These are phyloP conservation scores for Cossypha heuglini DNA, from an alignment of 2,797 vertebrate species.

Conservation along the genomic window DNA sequence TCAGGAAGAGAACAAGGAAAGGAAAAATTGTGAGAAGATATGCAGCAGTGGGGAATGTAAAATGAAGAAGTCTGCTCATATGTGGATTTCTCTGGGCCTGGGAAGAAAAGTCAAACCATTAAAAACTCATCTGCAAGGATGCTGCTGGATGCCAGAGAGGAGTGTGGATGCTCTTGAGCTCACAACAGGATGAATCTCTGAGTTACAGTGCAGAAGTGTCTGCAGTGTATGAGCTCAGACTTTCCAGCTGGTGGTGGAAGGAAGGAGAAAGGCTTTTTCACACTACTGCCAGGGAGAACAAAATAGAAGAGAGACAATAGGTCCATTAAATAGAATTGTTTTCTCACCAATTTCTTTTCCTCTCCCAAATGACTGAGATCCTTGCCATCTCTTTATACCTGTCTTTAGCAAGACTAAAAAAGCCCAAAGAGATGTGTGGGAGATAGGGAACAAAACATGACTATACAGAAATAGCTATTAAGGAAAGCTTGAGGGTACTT, in stretches of 20 bases:
- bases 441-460: neutral
- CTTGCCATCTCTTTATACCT: neutral
- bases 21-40: neutral
- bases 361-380: neutral
- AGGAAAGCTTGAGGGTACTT: neutral
- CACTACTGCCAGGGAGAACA: neutral
- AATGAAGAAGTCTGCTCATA: neutral
- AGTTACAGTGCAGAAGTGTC: neutral
- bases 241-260: neutral
- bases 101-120: neutral
- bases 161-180: neutral
- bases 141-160: neutral
- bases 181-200: neutral
- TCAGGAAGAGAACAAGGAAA: neutral
- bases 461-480: neutral
- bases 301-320: neutral
- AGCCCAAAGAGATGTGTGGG: neutral
- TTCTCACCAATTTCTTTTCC: constrained; percentile 21
- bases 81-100: neutral
- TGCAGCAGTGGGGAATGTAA: neutral
- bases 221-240: neutral
- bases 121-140: neutral
- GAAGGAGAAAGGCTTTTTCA: neutral
- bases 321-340: constrained; percentile 9
- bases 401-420: neutral